Evolutionary conservation across 2,113 vertebrate genomes (phyloP).

Genomic region (Rhagologus leucostigma): DNA sequence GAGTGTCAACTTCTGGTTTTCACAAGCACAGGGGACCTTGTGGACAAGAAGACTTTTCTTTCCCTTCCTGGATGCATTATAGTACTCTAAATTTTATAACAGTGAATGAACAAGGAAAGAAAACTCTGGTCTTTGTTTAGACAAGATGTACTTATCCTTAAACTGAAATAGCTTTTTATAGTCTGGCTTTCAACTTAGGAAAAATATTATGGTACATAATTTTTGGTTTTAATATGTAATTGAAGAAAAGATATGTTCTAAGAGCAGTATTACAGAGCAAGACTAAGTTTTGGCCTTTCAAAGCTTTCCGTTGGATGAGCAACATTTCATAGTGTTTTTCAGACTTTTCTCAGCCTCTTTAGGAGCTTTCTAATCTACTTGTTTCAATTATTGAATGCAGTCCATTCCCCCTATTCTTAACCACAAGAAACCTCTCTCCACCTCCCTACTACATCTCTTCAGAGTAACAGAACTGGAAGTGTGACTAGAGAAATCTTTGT

Average conservation of each 20-base stretch:
- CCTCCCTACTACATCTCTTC: background rate
- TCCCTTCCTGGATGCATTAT: background rate
- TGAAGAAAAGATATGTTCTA: background rate
- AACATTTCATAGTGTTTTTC: background rate
- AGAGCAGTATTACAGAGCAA: background rate
- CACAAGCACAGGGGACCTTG: background rate
- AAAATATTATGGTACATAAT: background rate
- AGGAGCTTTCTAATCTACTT: background rate
- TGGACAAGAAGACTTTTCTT: background rate
- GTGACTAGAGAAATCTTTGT: background rate
- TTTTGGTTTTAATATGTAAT: background rate
- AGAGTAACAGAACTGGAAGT: background rate
- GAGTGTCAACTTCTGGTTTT: background rate
- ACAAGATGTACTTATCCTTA: background rate
- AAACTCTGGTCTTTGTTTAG: background rate
- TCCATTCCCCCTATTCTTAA: background rate
- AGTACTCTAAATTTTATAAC: background rate
- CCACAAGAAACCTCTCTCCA: background rate
- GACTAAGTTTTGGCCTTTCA: background rate
- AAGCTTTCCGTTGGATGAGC: background rate
- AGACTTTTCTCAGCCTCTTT: background rate
- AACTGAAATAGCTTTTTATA: background rate
- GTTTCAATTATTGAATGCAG: background rate
- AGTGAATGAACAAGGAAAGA: background rate
- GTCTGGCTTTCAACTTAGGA: background rate